Evolutionary conservation across 2,888 invertebrate genomes (phyloP).

Genomic region (Margaritifera margaritifera): DNA sequence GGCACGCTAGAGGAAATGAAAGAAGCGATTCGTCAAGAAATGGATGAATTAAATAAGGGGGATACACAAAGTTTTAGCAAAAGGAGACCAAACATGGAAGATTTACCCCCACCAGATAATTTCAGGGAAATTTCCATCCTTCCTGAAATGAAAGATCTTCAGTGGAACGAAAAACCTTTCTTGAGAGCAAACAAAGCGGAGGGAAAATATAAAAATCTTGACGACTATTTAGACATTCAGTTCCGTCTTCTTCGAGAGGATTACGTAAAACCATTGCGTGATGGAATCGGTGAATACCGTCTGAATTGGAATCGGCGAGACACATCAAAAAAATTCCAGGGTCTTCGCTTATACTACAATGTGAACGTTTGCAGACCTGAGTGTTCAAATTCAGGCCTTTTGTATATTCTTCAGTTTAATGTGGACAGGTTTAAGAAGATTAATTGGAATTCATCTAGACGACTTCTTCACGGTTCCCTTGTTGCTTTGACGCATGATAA

Average conservation of each 20-base stretch:
- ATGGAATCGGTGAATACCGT: constrained; percentile 79
- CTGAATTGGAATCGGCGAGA: constrained; percentile 11
- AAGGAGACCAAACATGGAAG: too few species aligned
- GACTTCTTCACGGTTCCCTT: constrained; percentile 83
- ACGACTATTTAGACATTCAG: constrained; percentile 85
- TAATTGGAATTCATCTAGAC: constrained; percentile 75
- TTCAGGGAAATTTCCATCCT: constrained; percentile 42
- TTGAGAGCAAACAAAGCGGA: constrained; percentile 78
- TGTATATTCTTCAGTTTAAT: constrained; percentile 55
- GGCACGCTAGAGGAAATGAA: constrained; percentile 1
- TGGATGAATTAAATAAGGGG: too few species aligned
- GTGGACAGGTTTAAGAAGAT: constrained; percentile 25
- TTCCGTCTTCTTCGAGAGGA: constrained; percentile 87
- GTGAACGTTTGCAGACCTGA: constrained; percentile 58
- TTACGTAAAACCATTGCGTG: constrained; percentile 82
- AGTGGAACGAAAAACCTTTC: constrained; percentile 69
- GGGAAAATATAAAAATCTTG: constrained; percentile 79
- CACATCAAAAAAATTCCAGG: constrained; percentile 27
- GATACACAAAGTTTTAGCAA: too few species aligned
- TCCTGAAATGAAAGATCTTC: constrained; percentile 69
- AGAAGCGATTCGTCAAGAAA: constrained; percentile 5
- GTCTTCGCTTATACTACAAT: constrained; percentile 58
- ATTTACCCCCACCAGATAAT: constrained; percentile 28
- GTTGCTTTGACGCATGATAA: constrained; percentile 82
- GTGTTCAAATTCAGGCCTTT: constrained; percentile 50